Percentiles rank a stretch among this genome's conserved stretches.
Conservation (phyloP, 2,797 vertebrate genomes). For the Labeo calbasu region DNA sequence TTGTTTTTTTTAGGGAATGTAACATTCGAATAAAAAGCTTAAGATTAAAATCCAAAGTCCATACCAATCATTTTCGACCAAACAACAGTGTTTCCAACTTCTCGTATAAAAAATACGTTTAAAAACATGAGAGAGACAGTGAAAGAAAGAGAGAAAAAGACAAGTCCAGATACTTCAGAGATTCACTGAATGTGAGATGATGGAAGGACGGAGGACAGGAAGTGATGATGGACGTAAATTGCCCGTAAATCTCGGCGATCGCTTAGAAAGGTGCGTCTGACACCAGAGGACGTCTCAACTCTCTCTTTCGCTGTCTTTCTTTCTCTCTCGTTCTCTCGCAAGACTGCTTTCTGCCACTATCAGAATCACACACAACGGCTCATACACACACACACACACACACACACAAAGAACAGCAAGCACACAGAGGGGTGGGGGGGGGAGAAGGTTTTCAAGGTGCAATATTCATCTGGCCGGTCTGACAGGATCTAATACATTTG, state of each 20-base stretch:
- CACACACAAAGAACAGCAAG: not conserved
- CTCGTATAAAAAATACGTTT: not conserved
- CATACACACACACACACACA: slow-evolving; percentile 34
- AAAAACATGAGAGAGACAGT: slow-evolving; percentile 29
- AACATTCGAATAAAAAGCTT: slow-evolving; percentile 3
- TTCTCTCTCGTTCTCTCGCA: slow-evolving; percentile 33
- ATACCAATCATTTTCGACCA: not conserved
- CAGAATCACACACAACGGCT: slow-evolving; percentile 42
- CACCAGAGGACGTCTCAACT: slow-evolving; percentile 73
- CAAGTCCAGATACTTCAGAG: slow-evolving; percentile 59
- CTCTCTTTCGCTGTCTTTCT: slow-evolving; percentile 38
- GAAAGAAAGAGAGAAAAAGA: slow-evolving; percentile 17
- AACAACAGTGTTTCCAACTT: not conserved
- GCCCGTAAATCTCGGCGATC: slow-evolving; percentile 75
- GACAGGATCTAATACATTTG: slow-evolving; percentile 94
- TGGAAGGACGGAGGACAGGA: slow-evolving; percentile 62
- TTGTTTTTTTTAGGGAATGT: not conserved
- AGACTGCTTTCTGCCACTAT: slow-evolving; percentile 29
- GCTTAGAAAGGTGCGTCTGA: slow-evolving; percentile 74
- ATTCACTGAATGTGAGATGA: slow-evolving; percentile 50
- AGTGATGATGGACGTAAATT: slow-evolving; percentile 76
- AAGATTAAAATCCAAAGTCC: not conserved
- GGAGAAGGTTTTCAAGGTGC: slow-evolving; percentile 79
- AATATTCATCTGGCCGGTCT: slow-evolving; percentile 84
- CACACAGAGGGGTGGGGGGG: slow-evolving; percentile 13